Evolutionary conservation across 2,113 vertebrate genomes (phyloP), one percentile per base, ranked within the genome.

Genomic region (Corythaixoides concolor): DNA sequence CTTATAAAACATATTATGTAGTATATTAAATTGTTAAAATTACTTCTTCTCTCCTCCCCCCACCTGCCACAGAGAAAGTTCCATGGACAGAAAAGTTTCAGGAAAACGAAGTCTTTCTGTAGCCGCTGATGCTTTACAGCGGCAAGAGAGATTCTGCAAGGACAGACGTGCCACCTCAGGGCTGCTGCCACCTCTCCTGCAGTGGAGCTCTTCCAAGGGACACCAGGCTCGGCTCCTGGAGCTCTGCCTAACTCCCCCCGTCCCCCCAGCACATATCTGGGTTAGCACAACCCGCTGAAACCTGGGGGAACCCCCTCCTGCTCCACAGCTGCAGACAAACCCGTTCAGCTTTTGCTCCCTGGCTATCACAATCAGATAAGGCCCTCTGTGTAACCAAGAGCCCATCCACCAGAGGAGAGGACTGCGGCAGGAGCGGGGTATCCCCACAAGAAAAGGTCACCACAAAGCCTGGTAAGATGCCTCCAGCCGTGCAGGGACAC

Each of bases 1-100:
- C 98, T 98, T 98, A 98, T 98, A 98, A 98, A 98, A 97, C 96
- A 96, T 76, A 98, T 98, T 97, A 97, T 94, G 74, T 91, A 97
- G 98, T 96, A 98, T 98, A 98, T 98, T 98, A 98, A 98, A 98
- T 98, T 98, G 98, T 97, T 97, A 98, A 98, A 98, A 98, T 98
- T 98, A 97, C 98, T 97, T 98, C 97, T 97, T 75, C 81, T 86
- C 94, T 90, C 94, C 89, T 93, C 85, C 83, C 87, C 87, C 16
- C 60, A 11, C 41, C 56, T 3, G 9, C 91, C 96, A 94, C 96
- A 84, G 80, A 94, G 93, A 95, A 98, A 98, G 95, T 98, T 97
- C 94, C 95, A 97, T 2, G 11, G 93, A 77, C 94, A 95, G 91
- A 64, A 90, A 97, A 97, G 94, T 95, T 97, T 69, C 85, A 90